These are phyloP conservation scores for Tenthredo notha DNA, from an alignment of 2,888 invertebrate species.

Conservation along the genomic window DNA sequence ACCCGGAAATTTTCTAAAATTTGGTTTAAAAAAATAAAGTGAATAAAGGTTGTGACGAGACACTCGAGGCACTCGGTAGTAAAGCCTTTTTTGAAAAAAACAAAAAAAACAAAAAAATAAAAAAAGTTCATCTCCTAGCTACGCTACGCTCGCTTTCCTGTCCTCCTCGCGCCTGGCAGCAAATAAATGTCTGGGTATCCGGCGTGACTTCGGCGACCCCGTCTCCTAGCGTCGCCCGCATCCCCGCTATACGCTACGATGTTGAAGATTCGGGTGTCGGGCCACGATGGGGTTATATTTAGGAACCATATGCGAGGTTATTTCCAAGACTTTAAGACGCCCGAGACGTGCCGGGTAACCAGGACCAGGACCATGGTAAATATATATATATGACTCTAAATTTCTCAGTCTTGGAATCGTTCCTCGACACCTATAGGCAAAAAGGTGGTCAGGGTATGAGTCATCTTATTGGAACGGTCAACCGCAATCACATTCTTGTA, in stretches of 20 bases:
- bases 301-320: constrained; percentile 77
- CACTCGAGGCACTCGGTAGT: background rate
- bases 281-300: constrained; percentile 73
- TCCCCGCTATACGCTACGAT: constrained; percentile 11
- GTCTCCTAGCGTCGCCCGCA: constrained; percentile 43
- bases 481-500: constrained; percentile 15
- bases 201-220: constrained; percentile 56
- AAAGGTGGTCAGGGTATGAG: background rate
- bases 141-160: constrained; percentile 32
- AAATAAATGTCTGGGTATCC: constrained; percentile 74
- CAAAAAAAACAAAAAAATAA: too few species aligned
- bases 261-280: constrained; percentile 52
- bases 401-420: constrained; percentile 16
- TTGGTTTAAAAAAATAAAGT: background rate
- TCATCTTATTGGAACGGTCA: background rate
- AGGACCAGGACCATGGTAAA: constrained; percentile 47
- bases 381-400: constrained; percentile 16
- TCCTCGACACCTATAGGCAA: constrained; percentile 28
- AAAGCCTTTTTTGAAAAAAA: constrained; percentile 4
- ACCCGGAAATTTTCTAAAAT: background rate
- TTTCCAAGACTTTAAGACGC: constrained; percentile 67
- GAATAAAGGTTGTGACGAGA: background rate
- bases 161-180: constrained; percentile 58
- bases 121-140: background rate
- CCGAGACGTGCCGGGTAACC: constrained; percentile 15